Conservation (phyloP, 2,888 invertebrate species). For the Cataglyphis livida region DNA sequence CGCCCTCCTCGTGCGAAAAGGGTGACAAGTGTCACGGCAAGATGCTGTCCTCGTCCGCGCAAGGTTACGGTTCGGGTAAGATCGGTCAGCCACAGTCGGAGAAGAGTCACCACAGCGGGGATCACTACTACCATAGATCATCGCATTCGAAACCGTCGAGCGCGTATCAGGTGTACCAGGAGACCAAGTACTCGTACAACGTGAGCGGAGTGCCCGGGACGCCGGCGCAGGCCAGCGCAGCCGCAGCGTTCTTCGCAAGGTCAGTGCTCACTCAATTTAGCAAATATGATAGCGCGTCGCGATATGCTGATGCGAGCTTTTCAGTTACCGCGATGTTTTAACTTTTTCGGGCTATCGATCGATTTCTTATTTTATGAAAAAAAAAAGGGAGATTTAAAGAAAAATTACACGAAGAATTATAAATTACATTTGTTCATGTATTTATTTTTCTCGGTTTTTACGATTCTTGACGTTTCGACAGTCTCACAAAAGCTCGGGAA, state of each 20-base stretch:
- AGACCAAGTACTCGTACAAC: slow-evolving; percentile 87
- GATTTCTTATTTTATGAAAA: neutral
- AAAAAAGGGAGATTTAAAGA: neutral
- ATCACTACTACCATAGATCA: slow-evolving; percentile 80
- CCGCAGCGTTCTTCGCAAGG: slow-evolving; percentile 88
- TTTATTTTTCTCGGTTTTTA: neutral
- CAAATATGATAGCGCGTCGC: slow-evolving; percentile 57
- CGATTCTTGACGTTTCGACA: neutral
- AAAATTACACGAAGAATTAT: neutral
- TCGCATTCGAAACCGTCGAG: slow-evolving; percentile 78
- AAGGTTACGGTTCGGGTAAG: slow-evolving; percentile 75
- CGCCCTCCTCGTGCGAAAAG: slow-evolving; percentile 64
- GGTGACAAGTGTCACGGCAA: slow-evolving; percentile 79
- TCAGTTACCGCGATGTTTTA: slow-evolving; percentile 8
- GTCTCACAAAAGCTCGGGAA: neutral
- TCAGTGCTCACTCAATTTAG: slow-evolving; percentile 80
- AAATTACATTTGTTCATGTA: neutral
- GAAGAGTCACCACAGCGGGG: slow-evolving; percentile 76
- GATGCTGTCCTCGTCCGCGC: slow-evolving; percentile 67
- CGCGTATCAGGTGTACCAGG: slow-evolving; percentile 83
- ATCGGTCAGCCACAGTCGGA: slow-evolving; percentile 71
- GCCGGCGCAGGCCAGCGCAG: slow-evolving; percentile 87
- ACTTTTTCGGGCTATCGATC: neutral
- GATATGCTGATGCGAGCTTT: slow-evolving; percentile 52
- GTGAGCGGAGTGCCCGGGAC: slow-evolving; percentile 87